Conservation (phyloP, 2,113 vertebrate species). For the Mirounga angustirostris region DNA sequence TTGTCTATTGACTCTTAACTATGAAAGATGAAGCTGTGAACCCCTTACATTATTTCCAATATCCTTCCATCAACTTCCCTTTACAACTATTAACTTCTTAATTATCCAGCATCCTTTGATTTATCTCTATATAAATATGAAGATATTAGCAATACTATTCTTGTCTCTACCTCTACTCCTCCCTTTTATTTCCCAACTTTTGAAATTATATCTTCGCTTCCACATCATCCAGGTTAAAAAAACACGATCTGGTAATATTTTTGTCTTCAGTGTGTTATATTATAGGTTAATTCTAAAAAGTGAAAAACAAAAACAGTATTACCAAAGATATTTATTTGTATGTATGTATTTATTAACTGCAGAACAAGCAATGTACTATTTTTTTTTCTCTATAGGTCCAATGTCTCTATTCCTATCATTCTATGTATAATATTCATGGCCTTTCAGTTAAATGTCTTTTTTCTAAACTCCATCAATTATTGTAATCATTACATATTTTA, state of each 20-base stretch:
- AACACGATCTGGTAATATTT: background rate
- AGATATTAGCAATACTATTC: background rate
- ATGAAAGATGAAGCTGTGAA: background rate
- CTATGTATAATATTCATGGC: background rate
- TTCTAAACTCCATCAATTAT: background rate
- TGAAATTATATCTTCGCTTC: background rate
- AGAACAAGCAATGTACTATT: background rate
- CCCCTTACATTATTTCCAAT: background rate
- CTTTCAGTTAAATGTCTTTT: background rate
- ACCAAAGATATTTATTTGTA: background rate
- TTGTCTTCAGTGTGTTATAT: background rate
- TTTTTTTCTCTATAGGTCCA: background rate
- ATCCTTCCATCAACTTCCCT: background rate
- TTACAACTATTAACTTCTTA: background rate
- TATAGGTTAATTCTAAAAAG: background rate
- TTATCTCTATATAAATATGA: background rate
- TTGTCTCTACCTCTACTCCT: background rate
- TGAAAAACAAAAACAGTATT: background rate
- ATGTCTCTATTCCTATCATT: background rate
- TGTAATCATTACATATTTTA: background rate
- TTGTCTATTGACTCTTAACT: background rate
- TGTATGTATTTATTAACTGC: background rate
- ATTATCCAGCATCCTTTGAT: background rate
- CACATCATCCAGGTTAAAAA: background rate
- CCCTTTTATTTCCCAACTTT: background rate